Conservation (phyloP, 2,888 invertebrate species). For the Nebria brevicollis region DNA sequence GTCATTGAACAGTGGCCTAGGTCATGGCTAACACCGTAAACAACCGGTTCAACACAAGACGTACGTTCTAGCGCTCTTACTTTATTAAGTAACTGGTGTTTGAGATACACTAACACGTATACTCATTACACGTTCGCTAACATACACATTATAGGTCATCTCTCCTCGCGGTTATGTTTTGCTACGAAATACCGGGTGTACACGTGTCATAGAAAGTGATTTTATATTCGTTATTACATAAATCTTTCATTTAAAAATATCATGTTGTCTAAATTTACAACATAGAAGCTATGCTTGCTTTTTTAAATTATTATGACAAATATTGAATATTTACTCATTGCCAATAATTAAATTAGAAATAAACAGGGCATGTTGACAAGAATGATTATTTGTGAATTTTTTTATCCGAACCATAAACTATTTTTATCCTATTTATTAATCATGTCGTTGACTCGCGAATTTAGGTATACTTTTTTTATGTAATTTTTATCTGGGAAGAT, state of each 20-base stretch:
- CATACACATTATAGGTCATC: conserved; percentile 10
- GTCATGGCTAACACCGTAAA: conserved; percentile 53
- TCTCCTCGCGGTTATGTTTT: background rate
- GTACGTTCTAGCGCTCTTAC: conserved; percentile 37
- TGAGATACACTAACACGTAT: conserved; percentile 9
- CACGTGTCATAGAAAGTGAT: conserved; percentile 24
- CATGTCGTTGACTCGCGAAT: background rate
- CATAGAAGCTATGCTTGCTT: too few relatives aligned
- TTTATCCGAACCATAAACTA: too few relatives aligned
- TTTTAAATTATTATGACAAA: too few relatives aligned
- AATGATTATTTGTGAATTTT: too few relatives aligned
- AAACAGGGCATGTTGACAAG: too few relatives aligned
- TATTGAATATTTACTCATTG: too few relatives aligned
- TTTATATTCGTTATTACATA: too few relatives aligned
- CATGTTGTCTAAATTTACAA: too few relatives aligned
- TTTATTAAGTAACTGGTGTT: conserved; percentile 26
- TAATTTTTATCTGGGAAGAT: background rate
- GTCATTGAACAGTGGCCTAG: conserved; percentile 59
- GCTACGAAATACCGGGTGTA: background rate
- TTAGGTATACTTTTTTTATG: background rate
- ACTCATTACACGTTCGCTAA: conserved; percentile 6
- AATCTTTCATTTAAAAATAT: too few relatives aligned
- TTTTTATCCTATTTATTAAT: background rate
- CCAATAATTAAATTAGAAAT: too few relatives aligned
- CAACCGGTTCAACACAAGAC: conserved; percentile 35